These are phyloP conservation scores for Drosophila sproati DNA, from an alignment of 1,140 invertebrate genomes.

Conservation along the genomic window DNA sequence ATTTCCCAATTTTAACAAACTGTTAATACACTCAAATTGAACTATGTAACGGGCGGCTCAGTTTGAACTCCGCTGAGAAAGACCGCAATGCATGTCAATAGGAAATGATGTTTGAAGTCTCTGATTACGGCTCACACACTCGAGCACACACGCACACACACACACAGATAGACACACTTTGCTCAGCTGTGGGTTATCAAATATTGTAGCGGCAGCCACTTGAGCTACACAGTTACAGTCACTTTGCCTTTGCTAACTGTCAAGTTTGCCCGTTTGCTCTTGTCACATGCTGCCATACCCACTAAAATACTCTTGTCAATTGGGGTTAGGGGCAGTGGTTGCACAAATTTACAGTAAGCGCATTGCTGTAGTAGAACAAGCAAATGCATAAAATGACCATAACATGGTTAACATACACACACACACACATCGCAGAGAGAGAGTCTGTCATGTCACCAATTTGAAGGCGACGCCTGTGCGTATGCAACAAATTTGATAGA, in stretches of 20 bases:
- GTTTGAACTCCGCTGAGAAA: neutral
- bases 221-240: neutral
- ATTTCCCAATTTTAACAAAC: neutral
- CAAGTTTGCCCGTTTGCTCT: slow-evolving; percentile 1
- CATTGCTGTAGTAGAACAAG: slow-evolving; percentile 52
- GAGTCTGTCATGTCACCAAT: slow-evolving; percentile 49
- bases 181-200: neutral
- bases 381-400: slow-evolving; percentile 68
- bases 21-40: neutral
- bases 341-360: slow-evolving; percentile 50
- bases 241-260: slow-evolving; percentile 1
- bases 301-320: slow-evolving; percentile 59
- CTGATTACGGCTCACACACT: slow-evolving; percentile 5
- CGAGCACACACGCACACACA: slow-evolving; percentile 6
- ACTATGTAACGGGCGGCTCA: slow-evolving; percentile 6
- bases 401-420: slow-evolving; percentile 9
- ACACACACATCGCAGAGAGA: slow-evolving; percentile 1
- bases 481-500: slow-evolving; percentile 55
- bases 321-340: neutral
- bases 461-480: slow-evolving; percentile 54
- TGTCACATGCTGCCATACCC: slow-evolving; percentile 17
- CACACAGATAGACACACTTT: too few species aligned
- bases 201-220: slow-evolving; percentile 22
- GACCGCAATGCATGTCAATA: slow-evolving; percentile 21
- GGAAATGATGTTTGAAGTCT: slow-evolving; percentile 20